Evolutionary conservation across 1,140 invertebrate species (phyloP).

Genomic region (Drosophila nasuta): DNA sequence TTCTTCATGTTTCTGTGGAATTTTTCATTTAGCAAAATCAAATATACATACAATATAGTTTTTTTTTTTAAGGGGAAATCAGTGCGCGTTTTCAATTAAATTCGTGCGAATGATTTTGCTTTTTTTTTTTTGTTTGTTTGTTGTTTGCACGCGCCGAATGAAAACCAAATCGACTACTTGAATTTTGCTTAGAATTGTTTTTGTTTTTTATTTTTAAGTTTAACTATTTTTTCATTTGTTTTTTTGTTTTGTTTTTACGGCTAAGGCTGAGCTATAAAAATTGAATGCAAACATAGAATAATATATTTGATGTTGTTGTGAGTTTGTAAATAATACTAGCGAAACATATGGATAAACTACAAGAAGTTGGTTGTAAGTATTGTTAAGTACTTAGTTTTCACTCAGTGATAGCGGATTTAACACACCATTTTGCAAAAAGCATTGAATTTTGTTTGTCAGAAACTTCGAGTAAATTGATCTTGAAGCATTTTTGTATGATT

Average conservation of each 20-base stretch:
- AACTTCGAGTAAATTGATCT: slow-evolving; percentile 56
- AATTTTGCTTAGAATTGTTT: slow-evolving; percentile 39
- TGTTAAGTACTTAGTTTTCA: slow-evolving; percentile 19
- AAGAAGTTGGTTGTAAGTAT: slow-evolving; percentile 3
- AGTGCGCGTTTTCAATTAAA: slow-evolving; percentile 50
- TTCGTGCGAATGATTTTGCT: slow-evolving; percentile 64
- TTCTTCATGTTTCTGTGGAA: slow-evolving; percentile 46
- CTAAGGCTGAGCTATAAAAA: slow-evolving; percentile 26
- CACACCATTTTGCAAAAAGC: slow-evolving; percentile 70
- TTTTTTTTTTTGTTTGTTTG: slow-evolving; percentile 24
- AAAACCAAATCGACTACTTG: slow-evolving; percentile 81
- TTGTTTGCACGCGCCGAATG: slow-evolving; percentile 77
- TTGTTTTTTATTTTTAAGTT: slow-evolving; percentile 10
- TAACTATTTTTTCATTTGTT: slow-evolving; percentile 13
- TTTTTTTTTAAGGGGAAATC: slow-evolving; percentile 39
- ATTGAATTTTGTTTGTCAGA: slow-evolving; percentile 32
- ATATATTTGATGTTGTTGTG: slow-evolving; percentile 6
- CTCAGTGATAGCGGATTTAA: slow-evolving; percentile 66
- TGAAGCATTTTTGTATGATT: slow-evolving; percentile 60
- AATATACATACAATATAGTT: slow-evolving; percentile 57
- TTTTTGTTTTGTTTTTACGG: slow-evolving; percentile 20
- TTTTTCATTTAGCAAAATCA: slow-evolving; percentile 74
- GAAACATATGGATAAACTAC: slow-evolving; percentile 27
- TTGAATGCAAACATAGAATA: slow-evolving; percentile 21
- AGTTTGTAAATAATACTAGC: slow-evolving; percentile 27